Percentiles rank a stretch among this genome's conserved stretches.
Evolutionary conservation across 2,888 invertebrate species (phyloP).

Genomic region (Stenichneumon culpator): DNA sequence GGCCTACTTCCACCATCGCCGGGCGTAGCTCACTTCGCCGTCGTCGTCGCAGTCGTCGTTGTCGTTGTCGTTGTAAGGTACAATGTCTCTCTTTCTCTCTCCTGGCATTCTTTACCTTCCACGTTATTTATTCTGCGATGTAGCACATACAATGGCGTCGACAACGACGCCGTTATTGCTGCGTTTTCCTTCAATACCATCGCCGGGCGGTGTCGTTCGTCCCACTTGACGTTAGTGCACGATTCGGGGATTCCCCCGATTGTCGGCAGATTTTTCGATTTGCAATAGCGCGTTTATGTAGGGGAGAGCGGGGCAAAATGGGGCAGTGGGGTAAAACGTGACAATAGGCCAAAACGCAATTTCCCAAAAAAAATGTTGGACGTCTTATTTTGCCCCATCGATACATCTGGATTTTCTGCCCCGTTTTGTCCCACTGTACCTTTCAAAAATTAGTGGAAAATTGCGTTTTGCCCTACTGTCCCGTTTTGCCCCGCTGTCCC

Average conservation of each 20-base stretch:
- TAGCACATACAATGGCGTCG: constrained; percentile 79
- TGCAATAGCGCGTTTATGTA: not conserved
- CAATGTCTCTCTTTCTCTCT: constrained; percentile 84
- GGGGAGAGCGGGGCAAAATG: too few relatives aligned
- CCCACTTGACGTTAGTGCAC: not conserved
- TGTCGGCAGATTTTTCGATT: not conserved
- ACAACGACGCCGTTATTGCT: constrained; percentile 55
- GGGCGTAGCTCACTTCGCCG: constrained; percentile 50
- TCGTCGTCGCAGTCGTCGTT: constrained; percentile 55
- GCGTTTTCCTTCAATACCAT: constrained; percentile 39
- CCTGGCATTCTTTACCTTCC: constrained; percentile 82
- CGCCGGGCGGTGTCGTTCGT: not conserved
- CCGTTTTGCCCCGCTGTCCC: too few relatives aligned
- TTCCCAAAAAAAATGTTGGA: too few relatives aligned
- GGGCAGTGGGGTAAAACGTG: too few relatives aligned
- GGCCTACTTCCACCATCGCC: constrained; percentile 74
- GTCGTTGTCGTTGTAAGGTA: constrained; percentile 71
- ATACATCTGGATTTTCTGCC: too few relatives aligned
- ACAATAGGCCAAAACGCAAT: too few relatives aligned
- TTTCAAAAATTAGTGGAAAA: too few relatives aligned
- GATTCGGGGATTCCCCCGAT: constrained; percentile 1
- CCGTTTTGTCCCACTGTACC: too few relatives aligned
- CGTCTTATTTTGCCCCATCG: too few relatives aligned
- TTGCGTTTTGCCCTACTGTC: too few relatives aligned
- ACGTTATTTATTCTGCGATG: constrained; percentile 81